Evolutionary conservation across 1,140 invertebrate species (phyloP).

Genomic region (Pseudomyrmex gracilis): DNA sequence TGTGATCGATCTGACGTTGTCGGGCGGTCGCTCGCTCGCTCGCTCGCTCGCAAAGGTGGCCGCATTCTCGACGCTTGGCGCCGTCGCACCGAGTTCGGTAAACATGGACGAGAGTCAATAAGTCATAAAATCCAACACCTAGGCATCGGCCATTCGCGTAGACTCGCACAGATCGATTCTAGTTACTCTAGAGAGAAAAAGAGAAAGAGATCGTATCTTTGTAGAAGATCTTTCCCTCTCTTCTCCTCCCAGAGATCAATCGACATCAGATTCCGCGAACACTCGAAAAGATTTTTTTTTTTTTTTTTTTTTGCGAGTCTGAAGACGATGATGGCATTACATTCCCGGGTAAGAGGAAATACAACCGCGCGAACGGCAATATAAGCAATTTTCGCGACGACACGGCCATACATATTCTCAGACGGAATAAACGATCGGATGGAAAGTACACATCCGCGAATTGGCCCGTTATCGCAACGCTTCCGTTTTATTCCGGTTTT

Average conservation of each 20-base stretch:
- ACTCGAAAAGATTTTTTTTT: constrained; percentile 40
- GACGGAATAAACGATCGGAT: not conserved
- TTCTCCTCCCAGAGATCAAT: constrained; percentile 17
- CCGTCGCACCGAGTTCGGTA: constrained; percentile 78
- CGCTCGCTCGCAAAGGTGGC: constrained; percentile 73
- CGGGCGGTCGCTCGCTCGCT: constrained; percentile 57
- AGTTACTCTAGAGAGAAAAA: constrained; percentile 24
- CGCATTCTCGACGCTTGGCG: constrained; percentile 77
- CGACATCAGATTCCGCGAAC: constrained; percentile 25
- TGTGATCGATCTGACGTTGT: constrained; percentile 63
- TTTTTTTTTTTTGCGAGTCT: constrained; percentile 42
- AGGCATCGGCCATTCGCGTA: constrained; percentile 67
- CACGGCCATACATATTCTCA: not conserved
- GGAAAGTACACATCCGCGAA: constrained; percentile 1
- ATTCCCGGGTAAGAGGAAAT: no score
- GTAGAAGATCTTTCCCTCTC: not conserved
- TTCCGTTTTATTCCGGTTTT: not conserved
- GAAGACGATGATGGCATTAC: constrained; percentile 28
- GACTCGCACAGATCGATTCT: constrained; percentile 60
- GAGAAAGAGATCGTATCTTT: constrained; percentile 21
- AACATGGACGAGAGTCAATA: constrained; percentile 80
- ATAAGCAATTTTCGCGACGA: no score
- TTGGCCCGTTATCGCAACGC: constrained; percentile 1
- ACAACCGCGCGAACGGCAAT: no score
- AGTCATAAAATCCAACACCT: constrained; percentile 80